Conservation (phyloP, 2,888 invertebrate genomes). For the Dynastes hyllus region DNA sequence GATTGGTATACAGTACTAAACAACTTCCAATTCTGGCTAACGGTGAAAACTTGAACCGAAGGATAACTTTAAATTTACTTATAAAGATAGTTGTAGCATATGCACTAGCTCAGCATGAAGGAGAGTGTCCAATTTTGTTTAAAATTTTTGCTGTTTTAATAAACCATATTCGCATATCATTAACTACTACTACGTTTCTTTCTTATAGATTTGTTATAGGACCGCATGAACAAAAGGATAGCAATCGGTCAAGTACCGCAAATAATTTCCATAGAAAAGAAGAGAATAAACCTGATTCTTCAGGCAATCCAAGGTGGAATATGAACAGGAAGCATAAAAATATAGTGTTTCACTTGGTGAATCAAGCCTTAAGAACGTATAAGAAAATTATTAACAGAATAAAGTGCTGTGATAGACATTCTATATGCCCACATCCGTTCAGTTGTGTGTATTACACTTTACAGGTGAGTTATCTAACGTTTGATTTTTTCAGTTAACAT, state of each 20-base stretch:
- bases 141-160: no score
- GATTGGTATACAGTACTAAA: no score
- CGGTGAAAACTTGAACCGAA: no score
- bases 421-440: constrained; percentile 76
- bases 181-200: no score
- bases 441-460: constrained; percentile 77
- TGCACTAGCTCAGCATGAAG: no score
- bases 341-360: constrained; percentile 67
- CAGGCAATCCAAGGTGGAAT: constrained; percentile 61
- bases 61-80: no score
- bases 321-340: constrained; percentile 62
- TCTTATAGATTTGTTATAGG: constrained; percentile 76
- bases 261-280: constrained; percentile 64
- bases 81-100: no score
- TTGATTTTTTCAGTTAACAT: neutral
- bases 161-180: no score
- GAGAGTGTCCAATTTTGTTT: no score
- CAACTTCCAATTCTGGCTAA: no score
- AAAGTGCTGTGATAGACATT: constrained; percentile 72
- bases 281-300: constrained; percentile 59
- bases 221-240: constrained; percentile 75
- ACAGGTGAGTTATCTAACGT: constrained; percentile 67
- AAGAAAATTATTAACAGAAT: constrained; percentile 71
- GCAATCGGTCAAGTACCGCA: constrained; percentile 63
- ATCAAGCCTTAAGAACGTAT: constrained; percentile 70